Evolutionary conservation across 2,888 invertebrate genomes (phyloP).

Genomic region (Pheosia tremula): DNA sequence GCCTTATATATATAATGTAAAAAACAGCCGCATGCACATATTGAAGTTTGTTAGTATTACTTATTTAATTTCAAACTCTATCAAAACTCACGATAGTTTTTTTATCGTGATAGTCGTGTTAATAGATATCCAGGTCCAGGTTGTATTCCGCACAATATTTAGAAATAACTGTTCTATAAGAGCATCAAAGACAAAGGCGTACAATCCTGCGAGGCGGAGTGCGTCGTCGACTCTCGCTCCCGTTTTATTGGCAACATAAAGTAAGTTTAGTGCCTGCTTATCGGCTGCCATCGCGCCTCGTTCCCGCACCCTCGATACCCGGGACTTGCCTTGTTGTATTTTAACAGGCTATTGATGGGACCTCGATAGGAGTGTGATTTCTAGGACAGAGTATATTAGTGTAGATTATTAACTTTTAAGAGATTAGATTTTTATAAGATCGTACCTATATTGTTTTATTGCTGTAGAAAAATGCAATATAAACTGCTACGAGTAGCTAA

Average conservation of each 20-base stretch:
- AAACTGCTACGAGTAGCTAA: no score
- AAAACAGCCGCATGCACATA: no score
- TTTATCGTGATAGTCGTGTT: no score
- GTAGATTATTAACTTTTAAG: no score
- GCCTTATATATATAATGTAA: no score
- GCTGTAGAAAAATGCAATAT: no score
- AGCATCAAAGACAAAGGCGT: neutral
- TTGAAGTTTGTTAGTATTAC: no score
- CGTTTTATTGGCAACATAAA: conserved; percentile 47
- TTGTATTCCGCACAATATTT: neutral
- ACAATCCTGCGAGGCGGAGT: neutral
- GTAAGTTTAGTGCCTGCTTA: conserved; percentile 48
- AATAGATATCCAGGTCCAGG: no score
- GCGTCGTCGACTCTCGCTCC: conserved; percentile 12
- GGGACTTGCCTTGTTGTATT: neutral
- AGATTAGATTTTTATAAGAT: no score
- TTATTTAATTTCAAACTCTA: no score
- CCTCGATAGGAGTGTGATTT: neutral
- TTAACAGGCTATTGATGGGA: neutral
- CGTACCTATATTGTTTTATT: no score
- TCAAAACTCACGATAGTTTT: no score
- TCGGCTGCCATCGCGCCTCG: conserved; percentile 33
- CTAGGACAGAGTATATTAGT: neutral
- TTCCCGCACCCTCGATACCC: neutral
- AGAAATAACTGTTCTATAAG: neutral